Evolutionary conservation across 2,113 vertebrate species (phyloP).

Genomic region (Platysternon megacephalum): DNA sequence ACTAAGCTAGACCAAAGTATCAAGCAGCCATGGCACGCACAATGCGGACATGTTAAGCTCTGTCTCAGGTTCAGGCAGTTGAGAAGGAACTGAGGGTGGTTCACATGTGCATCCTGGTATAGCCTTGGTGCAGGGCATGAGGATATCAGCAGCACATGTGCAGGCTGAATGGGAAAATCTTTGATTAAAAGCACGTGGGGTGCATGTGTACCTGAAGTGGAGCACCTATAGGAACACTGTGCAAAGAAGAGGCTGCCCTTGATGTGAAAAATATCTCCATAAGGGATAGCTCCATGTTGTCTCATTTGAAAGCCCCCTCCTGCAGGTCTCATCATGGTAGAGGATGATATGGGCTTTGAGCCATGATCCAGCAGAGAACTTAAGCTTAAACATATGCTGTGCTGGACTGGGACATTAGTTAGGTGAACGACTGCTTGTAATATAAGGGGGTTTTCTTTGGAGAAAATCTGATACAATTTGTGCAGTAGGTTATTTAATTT

Average conservation of each 20-base stretch:
- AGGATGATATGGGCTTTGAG: neutral
- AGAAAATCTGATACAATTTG: neutral
- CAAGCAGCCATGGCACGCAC: neutral
- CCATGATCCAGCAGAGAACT: neutral
- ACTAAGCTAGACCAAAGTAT: neutral
- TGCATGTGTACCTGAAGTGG: neutral
- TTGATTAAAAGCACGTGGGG: neutral
- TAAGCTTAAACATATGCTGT: neutral
- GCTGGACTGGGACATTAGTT: neutral
- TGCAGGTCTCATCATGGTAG: neutral
- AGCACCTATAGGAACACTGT: neutral
- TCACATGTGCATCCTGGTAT: neutral
- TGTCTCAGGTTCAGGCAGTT: neutral
- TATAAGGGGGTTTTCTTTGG: neutral
- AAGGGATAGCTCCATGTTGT: neutral
- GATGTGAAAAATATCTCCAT: neutral
- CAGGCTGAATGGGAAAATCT: neutral
- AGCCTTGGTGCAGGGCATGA: neutral
- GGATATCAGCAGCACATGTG: neutral
- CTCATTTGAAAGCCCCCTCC: neutral
- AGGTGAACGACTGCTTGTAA: neutral
- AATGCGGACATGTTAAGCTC: neutral
- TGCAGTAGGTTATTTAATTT: neutral
- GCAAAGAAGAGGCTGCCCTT: neutral
- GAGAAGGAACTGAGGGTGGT: neutral